Base-by-base conservation (phyloP, 1,140 invertebrate genomes). In the Chironomus tepperi region DNA sequence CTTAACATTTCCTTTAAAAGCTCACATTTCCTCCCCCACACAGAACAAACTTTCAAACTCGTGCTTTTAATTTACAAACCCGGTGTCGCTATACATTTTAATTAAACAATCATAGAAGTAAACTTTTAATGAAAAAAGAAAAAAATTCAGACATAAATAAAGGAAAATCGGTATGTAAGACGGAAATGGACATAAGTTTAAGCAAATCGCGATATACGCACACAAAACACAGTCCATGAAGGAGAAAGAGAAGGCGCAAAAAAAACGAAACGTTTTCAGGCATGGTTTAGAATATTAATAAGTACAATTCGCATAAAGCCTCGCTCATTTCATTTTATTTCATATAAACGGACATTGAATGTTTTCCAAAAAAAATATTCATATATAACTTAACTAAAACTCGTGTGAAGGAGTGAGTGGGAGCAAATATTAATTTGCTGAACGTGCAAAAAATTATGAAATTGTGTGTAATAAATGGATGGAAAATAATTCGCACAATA, bases 221-320 rank as follows among this genome's bases (percentile, higher is more conserved):
- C n/a, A 57, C 12, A 34, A 15, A 12, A n/a, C 7, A 57, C 47
- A n/a, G 47, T n/a, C 12, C 10, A 57, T 12, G 12, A 57, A 57
- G 47, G n/a, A 57, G 47, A n/a, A 57, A 57, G n/a, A 57, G 24
- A 5, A 34, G 24, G 24, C 24, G 24, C 24, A 34, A 34, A 34
- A 34, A 34, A 34, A 34, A 34, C 24, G 24, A 57, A 57, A 57
- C 47, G 47, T 15, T 57, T 57, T 9, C n/a, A n/a, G 5, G 12
- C 47, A 57, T 57, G 47, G n/a, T 12, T n/a, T 57, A n/a, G 47
- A 57, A 57, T 57, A 57, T 57, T 57, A 57, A 57, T 57, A 57
- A 57, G 47, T 57, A n/a, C n/a, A 34, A 57, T 57, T 57, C 47
- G 47, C 47, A 57, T n/a, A 57, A n/a, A 57, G 47, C 47, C 12